Conservation (phyloP, 2,113 vertebrate species). For the Thinocorus orbignyianus region DNA sequence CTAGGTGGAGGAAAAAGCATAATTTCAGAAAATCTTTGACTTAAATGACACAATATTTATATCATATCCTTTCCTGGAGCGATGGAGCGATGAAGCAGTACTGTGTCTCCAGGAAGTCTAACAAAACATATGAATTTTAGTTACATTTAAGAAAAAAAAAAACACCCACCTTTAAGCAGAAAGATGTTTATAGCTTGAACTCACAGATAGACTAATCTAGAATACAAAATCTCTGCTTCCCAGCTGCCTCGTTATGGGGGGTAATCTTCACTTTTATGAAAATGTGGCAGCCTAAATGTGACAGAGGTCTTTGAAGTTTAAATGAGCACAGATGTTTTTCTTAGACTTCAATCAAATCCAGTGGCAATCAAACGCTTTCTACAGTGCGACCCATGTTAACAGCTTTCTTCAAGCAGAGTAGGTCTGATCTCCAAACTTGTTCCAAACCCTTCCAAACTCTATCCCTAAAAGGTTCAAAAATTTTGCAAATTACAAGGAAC, state of each 20-base stretch:
- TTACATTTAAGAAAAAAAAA: not conserved
- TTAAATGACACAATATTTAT: not conserved
- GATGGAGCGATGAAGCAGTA: not conserved
- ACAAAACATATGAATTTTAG: not conserved
- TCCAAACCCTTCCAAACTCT: not conserved
- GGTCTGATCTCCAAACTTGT: not conserved
- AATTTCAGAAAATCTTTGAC: not conserved
- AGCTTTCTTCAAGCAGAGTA: not conserved
- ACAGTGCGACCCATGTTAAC: not conserved
- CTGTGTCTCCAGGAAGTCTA: not conserved
- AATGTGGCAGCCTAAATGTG: not conserved
- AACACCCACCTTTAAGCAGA: not conserved
- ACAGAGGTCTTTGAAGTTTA: conserved; percentile 5
- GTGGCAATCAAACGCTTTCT: not conserved
- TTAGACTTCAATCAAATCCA: not conserved
- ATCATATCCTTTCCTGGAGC: not conserved
- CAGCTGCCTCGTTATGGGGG: not conserved
- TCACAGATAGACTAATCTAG: not conserved
- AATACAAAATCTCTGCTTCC: not conserved
- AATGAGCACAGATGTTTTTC: not conserved
- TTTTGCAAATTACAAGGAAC: not conserved
- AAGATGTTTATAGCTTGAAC: not conserved
- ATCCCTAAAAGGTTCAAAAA: not conserved
- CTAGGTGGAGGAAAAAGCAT: not conserved
- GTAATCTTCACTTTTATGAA: not conserved